Percentiles rank a stretch among this genome's conserved stretches.
phyloP scores from a whole-genome alignment of 2,113 vertebrate species.

The Corythornis cristatus region DNA sequence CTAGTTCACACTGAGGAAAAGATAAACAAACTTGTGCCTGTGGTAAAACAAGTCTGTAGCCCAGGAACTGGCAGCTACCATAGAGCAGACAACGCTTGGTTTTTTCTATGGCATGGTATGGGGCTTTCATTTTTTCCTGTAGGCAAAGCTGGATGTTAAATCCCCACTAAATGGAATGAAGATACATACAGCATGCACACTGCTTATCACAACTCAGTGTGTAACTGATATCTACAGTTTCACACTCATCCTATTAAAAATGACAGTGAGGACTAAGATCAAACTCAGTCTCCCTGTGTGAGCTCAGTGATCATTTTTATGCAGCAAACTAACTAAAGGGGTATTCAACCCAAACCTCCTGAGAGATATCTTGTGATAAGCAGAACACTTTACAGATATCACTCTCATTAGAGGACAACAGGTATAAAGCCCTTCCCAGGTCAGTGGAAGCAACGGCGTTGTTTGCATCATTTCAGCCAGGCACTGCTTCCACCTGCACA shows the following conservation, averaged over 20 bases:
- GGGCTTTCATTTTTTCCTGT: neutral
- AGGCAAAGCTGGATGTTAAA: neutral
- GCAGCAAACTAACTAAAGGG: neutral
- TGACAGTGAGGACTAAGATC: neutral
- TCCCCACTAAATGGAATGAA: neutral
- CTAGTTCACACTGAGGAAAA: neutral
- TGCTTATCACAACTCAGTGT: neutral
- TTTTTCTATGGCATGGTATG: neutral
- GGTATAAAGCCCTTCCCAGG: neutral
- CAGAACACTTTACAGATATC: neutral
- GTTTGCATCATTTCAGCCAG: neutral
- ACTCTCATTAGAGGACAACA: neutral
- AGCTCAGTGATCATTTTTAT: neutral
- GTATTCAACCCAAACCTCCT: neutral
- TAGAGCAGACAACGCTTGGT: neutral
- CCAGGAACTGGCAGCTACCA: neutral
- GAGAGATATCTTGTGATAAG: neutral
- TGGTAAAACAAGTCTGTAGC: neutral
- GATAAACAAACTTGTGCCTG: neutral
- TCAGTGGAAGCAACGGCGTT: neutral
- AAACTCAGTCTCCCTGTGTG: neutral
- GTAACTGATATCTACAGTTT: neutral
- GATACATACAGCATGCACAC: neutral
- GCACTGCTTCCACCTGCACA: neutral
- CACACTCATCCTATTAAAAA: neutral